Evolutionary conservation across 2,113 vertebrate genomes (phyloP), one percentile per base, ranked within the genome.

Genomic region (human): DNA sequence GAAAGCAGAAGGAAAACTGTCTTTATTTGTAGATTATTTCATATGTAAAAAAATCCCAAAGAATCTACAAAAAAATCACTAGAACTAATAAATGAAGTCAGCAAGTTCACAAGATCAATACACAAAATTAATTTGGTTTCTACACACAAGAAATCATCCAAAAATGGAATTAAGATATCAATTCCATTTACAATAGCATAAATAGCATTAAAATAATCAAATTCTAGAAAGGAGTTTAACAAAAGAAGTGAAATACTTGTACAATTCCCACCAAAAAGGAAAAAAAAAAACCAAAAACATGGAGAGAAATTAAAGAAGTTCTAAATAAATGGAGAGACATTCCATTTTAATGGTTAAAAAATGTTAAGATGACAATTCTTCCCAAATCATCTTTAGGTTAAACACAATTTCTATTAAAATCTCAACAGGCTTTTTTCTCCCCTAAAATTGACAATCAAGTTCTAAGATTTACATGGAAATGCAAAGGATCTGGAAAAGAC

Each of bases 151-250:
- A 38, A 95, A 84, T n/a, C 61, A 73, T 55, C 13, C 32, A 89
- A 88, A 91, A 50, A n/a, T 38, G 10, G 93, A 95, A 87, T 70
- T 55, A 90, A 81, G 70, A 96, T 43, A 96, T 72, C 6, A 66
- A 68, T 59, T 45, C 3, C 64, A 84, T 40, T 88, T 89, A 87
- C 6, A 93, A 61, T 72, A 48, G 59, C 61, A 91, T n/a, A 64
- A 64, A 64, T 30, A 32, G 27, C 25, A 87, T 61, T 16, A 91
- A 97, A 93, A 82, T 48, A 94, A 59, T 68, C 75, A 93, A 96
- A 75, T 48, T 81, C 35, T 83, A 14, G 16, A 32, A 81, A 94
- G 84, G 72, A 92, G 52, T 52, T 90, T 88, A 79, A 38, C 18
- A 81, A 92, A 61, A 90, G 25, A 75, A 81, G 57, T 87, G 59